Base-by-base conservation (phyloP, 92 coral and sea anemone species). In the Palythoa caribaeorum region DNA sequence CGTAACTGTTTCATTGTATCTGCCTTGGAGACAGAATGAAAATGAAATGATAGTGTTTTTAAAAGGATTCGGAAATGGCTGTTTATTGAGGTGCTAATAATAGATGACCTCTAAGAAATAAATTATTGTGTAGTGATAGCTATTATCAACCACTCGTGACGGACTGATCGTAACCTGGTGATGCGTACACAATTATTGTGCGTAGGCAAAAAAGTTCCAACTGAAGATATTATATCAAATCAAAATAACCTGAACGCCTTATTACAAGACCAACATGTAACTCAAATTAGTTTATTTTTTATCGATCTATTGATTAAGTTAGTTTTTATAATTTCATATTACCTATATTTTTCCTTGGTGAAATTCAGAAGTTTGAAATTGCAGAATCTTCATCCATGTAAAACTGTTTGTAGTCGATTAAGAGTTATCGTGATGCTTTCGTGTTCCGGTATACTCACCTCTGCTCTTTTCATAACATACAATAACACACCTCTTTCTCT, bases 381-480 rank as follows among this genome's bases (percentile, higher is more conserved):
- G 17, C 9, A 55, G 17, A 15, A 11, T 9, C 62, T 55, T 11
- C 62, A 55, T 4, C 1, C 17, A 55, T 55, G 17, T 55, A 15
- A 63, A 63, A 17, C 19, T 63, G 20, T 6, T 38, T 35, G 37
- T 10, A 2, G 38, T 38, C 63, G 14, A 44, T 44, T 3, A 44
- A 4, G 2, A 4, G 1, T 53, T 52, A 52, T 35, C 28, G 40
- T 36, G 83, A 77, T 28, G 47, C 35, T 53, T 52, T 11, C 20
- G 63, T 77, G 83, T 77, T 77, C 83, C 83, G 83, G 63, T 76
- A n/a, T 54, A 21, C 11, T 9, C 11, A 77, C n/a, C 12, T 52
- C 79, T 74, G 53, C 36, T 21, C 79, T 3, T 19, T 19, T 36
- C 15, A 0, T n/a, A 50, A 20, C 38, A 20, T 53, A 76, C 37